These are phyloP conservation scores for Conistra vaccinii DNA, from an alignment of 2,888 invertebrate species.

Conservation along the genomic window DNA sequence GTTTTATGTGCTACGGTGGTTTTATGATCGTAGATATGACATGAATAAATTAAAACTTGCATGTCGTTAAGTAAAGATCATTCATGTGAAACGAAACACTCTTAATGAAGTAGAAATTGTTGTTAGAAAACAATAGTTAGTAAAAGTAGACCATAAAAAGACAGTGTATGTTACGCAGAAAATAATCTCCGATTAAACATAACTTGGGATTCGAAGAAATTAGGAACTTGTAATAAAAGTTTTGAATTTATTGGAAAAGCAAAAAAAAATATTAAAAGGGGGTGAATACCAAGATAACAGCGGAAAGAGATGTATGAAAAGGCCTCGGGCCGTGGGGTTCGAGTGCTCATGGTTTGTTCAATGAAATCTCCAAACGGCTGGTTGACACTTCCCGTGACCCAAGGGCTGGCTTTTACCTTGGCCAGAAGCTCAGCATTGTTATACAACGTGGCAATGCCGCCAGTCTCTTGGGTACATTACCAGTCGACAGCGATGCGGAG, in stretches of 20 bases:
- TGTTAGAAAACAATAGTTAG: constrained; percentile 25
- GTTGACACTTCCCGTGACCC: no score
- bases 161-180: background rate
- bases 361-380: no score
- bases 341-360: no score
- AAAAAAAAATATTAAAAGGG: background rate
- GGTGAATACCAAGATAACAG: background rate
- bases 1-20: constrained; percentile 1
- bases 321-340: no score
- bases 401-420: no score
- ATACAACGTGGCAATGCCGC: no score
- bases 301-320: background rate
- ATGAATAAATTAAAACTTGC: constrained; percentile 29
- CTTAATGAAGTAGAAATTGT: constrained; percentile 36
- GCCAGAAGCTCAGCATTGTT: no score
- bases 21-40: constrained; percentile 17
- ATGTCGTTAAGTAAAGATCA: constrained; percentile 37
- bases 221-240: background rate
- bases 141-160: background rate
- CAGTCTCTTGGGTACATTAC: no score
- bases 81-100: constrained; percentile 35
- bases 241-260: background rate
- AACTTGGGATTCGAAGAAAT: background rate
- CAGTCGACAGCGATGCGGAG: no score
- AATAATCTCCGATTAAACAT: background rate